Base-by-base conservation (phyloP, 1,140 invertebrate species). In the Physella acuta region DNA sequence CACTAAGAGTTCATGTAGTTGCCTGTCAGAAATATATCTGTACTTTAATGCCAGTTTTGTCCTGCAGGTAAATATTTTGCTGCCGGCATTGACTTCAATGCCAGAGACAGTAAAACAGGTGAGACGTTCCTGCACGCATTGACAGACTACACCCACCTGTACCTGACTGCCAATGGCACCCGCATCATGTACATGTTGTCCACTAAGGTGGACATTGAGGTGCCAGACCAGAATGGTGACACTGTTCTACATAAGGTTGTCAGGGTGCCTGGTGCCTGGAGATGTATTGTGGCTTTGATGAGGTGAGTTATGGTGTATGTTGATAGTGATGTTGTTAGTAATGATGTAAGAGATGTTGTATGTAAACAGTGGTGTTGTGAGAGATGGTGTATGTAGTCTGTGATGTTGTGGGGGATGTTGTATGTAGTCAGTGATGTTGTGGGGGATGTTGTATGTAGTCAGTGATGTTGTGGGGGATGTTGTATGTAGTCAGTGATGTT, bases 91-190 rank as follows among this genome's bases (percentile, higher is more conserved):
- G 65, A 71, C 33, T 31, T 76, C 3, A 68, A 70, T 34, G 39
- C 59, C 0, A 55, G 70, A 36, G 74, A 76, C 36, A 59, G 52
- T 16, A 30, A 64, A 4, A 76, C 74, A 26, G 70, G 70, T n/a
- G 74, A 76, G 34, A 70, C 72, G 1, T 76, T 71, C 56, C 59
- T 76, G 16, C 74, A 76, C 37, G 61, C 71, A 24, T 31, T 76
- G 28, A 62, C 63, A 30, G 70, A 76, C 28, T 44, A 71, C 20
- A 65, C 66, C 4, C 66, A 71, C 58, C 68, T 58, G 2, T 76
- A 72, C 49, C 63, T 61, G 4, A 59, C 44, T 56, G 61, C 70
- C 16, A 66, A 71, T 28, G 64, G 67, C 30, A 65, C 66, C 0
- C 44, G 60, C 28, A 68, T 76, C 30, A 60, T 76, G 44, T 76